Percentiles rank a stretch among this genome's conserved stretches.
These are phyloP conservation scores for Lontra canadensis DNA, from an alignment of 2,113 vertebrate genomes.

Conservation along the genomic window DNA sequence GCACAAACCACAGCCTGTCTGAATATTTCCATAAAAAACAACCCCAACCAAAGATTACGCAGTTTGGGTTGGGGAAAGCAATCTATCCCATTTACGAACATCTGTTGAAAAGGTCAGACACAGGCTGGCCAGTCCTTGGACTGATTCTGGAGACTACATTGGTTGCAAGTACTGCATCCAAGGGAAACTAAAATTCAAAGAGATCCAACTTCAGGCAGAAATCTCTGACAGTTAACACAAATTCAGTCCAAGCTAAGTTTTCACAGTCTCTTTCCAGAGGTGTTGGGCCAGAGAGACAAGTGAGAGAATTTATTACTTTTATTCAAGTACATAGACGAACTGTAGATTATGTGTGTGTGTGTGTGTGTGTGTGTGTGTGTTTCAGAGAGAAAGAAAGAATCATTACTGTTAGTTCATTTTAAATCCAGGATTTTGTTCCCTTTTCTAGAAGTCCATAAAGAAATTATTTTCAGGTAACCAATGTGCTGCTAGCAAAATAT, in stretches of 20 bases:
- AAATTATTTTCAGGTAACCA: conserved; percentile 54
- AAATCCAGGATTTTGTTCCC: conserved; percentile 13
- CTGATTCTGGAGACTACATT: conserved; percentile 49
- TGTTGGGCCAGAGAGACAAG: neutral
- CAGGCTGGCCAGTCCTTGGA: conserved; percentile 42
- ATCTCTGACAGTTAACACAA: conserved; percentile 19
- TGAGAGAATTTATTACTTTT: neutral
- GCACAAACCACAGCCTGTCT: conserved; percentile 64
- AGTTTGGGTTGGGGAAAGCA: conserved; percentile 57
- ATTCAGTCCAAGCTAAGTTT: conserved; percentile 25
- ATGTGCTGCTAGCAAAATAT: conserved; percentile 34
- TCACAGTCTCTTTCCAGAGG: neutral
- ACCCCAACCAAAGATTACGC: conserved; percentile 67
- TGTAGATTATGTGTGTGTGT: neutral
- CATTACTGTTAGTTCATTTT: neutral
- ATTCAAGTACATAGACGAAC: neutral
- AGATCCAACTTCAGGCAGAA: neutral
- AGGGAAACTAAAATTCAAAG: conserved; percentile 63
- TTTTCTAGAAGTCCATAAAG: conserved; percentile 35
- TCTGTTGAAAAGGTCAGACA: conserved; percentile 69
- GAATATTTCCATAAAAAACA: conserved; percentile 60
- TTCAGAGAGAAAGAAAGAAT: neutral
- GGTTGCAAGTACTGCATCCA: conserved; percentile 45
- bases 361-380: neutral
- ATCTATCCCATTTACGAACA: conserved; percentile 56